Base-by-base conservation (phyloP, 2,113 vertebrate species). In the Pygoscelis antarcticus region DNA sequence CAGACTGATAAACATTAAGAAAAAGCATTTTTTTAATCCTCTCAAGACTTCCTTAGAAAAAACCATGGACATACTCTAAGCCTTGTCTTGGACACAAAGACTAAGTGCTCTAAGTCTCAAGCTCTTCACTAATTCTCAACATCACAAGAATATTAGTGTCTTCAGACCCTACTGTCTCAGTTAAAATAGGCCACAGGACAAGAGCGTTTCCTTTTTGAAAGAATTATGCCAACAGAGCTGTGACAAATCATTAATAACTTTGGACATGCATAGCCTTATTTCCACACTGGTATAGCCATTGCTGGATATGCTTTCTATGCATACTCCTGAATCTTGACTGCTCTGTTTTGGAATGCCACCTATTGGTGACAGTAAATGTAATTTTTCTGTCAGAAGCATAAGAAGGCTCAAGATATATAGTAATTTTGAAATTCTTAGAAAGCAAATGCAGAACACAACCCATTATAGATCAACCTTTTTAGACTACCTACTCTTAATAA, bases 301-400 rank as follows among this genome's bases (percentile, higher is more conserved):
- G 66, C 82, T 69, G 62, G 52, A 32, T 3, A 4, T 3, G 16
- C 46, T 77, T 88, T 42, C 85, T n/a, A 4, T 70, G 78, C 57
- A 11, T 1, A 2, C 32, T 66, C 66, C 70, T 82, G 60, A 66
- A 60, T 25, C 51, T 11, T 51, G 82, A 61, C 62, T 84, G 86
- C 72, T 81, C 70, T 92, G 95, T 52, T 96, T 72, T 58, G 82
- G 93, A 96, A 96, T 95, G 89, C 89, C 94, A 95, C 62, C 93
- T 96, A 69, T 94, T 91, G 95, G 94, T 72, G 61, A 96, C 70
- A 89, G 12, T 6, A 69, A 69, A 61, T 0, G 36, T 2, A 47
- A 60, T 82, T 76, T 64, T 89, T 64, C 40, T 64, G 66, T 76
- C 49, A 44, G 32, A 54, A 83, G 10, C 13, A 11, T 22, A 81